Evolutionary conservation across 2,888 invertebrate species (phyloP), one percentile per base, ranked within the genome.

Genomic region (Panzeria rudis): DNA sequence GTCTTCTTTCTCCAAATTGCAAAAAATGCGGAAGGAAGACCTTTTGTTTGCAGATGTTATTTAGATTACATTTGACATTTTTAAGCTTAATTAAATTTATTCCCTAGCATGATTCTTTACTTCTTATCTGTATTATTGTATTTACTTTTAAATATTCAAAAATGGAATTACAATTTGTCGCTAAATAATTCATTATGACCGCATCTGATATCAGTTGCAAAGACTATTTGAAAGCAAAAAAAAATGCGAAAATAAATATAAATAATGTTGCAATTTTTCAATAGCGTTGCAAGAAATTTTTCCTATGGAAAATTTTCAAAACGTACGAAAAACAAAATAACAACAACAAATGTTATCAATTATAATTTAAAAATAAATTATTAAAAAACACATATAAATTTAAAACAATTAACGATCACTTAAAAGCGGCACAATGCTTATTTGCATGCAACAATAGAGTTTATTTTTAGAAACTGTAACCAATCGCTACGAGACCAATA

Each of bases 401-500:
- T 71, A 79, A 54, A 52, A 32, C 41, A 78, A 79, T 54, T 54
- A 64, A 32, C 4, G 44, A 64, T 23, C n/a, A 62, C 15, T 52
- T 29, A 15, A 54, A 35, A 72, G 72, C 64, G 64, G 64, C 50
- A 61, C 61, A 50, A 50, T 20, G 23, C 20, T 25, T 20, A 59
- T 69, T 72, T 69, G 29, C 76, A 71, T 69, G 54, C 75, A 64
- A 20, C 69, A 7, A 17, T 2, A 44, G 32, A 44, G 41, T 62
- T 20, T 79, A 84, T 76, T 80, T 71, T 52, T 62, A 84, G 79
- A 54, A 64, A 76, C 41, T 84, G 79, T 76, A 84, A 71, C 79
- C 79, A 80, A 84, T 80, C 69, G 56, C 38, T 76, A 15, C 29
- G 72, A 75, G 84, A 69, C 47, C 76, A 75, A 71, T 69, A 79